A percentile compares a stretch with the other conserved stretches of the same genome.
phyloP scores from a whole-genome alignment of 2,797 vertebrate species.

The Paguma larvata region DNA sequence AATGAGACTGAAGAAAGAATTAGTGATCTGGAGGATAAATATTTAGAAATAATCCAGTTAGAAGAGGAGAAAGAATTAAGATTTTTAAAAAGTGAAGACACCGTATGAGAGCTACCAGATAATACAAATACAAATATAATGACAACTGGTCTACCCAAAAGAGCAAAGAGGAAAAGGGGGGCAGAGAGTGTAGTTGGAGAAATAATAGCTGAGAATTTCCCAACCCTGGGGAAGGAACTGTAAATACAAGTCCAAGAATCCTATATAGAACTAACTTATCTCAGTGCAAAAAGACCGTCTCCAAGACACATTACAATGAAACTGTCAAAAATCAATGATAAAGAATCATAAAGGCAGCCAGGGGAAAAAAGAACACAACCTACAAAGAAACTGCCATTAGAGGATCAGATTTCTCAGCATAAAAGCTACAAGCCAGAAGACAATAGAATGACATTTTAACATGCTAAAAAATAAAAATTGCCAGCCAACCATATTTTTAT shows the following conservation, averaged over 20 bases:
- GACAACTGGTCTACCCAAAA: neutral
- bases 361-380: neutral
- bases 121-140: neutral
- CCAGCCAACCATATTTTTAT: neutral
- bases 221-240: neutral
- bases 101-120: neutral
- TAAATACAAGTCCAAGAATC: neutral
- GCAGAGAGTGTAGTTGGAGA: neutral
- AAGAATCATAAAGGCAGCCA: neutral
- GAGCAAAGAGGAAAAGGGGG: neutral
- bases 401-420: neutral
- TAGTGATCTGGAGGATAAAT: neutral
- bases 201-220: neutral
- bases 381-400: neutral
- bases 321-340: neutral
- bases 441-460: neutral
- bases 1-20: neutral
- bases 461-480: neutral
- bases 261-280: neutral
- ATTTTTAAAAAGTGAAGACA: neutral
- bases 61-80: neutral
- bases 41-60: neutral
- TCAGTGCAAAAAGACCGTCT: neutral
- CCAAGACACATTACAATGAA: neutral
- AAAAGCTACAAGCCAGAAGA: neutral